A percentile compares a stretch with the other conserved stretches of the same genome.
Conservation (phyloP, 2,113 vertebrate species). For the Arothron firmamentum region DNA sequence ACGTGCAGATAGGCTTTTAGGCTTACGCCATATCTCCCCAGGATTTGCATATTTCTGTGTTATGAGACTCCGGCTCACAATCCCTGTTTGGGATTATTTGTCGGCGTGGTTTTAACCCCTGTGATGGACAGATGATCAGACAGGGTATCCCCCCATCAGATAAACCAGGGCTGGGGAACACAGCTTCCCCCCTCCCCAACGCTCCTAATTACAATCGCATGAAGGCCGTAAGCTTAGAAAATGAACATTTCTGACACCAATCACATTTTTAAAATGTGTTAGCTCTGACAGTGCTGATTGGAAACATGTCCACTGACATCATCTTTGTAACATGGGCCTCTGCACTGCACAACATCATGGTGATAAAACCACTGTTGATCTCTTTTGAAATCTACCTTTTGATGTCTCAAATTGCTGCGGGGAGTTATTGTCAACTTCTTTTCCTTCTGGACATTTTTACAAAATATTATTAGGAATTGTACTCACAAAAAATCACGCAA, state of each 20-base stretch:
- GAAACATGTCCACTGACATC: neutral
- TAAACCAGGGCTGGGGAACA: neutral
- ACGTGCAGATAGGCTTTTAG: neutral
- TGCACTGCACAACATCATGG: no score
- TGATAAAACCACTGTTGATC: no score
- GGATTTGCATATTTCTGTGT: conserved; percentile 4
- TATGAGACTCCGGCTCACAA: neutral
- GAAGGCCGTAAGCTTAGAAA: neutral
- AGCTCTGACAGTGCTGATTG: no score
- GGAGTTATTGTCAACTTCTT: neutral
- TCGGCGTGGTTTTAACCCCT: conserved; percentile 7
- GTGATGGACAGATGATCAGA: conserved; percentile 14
- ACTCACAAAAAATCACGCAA: neutral
- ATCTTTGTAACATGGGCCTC: no score
- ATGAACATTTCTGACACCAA: neutral
- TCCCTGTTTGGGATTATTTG: conserved; percentile 2
- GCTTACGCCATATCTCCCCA: no score
- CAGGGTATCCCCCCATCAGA: conserved; percentile 8
- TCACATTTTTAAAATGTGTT: no score
- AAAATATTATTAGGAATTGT: conserved; percentile 1
- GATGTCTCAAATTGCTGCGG: no score
- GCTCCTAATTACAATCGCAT: conserved; percentile 21
- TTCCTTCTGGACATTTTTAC: neutral
- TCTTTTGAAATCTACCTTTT: no score
- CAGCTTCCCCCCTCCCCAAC: neutral